phyloP scores from a whole-genome alignment of 1,140 invertebrate genomes.

The Sarcophaga bullata region DNA sequence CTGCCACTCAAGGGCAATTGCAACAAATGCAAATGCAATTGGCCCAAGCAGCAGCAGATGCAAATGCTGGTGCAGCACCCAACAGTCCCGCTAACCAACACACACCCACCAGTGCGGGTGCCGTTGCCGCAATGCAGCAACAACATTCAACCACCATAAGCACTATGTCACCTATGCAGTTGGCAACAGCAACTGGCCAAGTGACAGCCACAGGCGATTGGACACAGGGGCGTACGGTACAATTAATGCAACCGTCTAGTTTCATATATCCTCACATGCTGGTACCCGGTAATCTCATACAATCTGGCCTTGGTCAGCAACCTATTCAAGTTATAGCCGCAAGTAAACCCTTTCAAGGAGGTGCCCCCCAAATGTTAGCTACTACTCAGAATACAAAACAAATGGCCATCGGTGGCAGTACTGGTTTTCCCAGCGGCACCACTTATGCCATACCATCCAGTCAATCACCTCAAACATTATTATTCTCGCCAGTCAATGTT shows the following conservation, averaged over 20 bases:
- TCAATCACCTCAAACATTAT: constrained; percentile 80
- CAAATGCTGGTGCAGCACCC: constrained; percentile 47
- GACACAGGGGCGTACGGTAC: constrained; percentile 72
- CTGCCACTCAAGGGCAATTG: constrained; percentile 66
- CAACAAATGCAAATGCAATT: constrained; percentile 67
- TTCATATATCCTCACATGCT: constrained; percentile 82
- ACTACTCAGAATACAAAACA: constrained; percentile 74
- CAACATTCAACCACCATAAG: constrained; percentile 68
- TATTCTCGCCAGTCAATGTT: constrained; percentile 80
- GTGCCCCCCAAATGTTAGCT: constrained; percentile 81
- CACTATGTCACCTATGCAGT: constrained; percentile 67
- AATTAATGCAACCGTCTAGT: constrained; percentile 87
- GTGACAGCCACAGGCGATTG: constrained; percentile 71
- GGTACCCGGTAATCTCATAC: constrained; percentile 81
- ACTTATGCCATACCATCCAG: constrained; percentile 79
- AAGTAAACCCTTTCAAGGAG: constrained; percentile 83
- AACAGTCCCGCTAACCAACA: constrained; percentile 59
- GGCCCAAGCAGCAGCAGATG: constrained; percentile 49
- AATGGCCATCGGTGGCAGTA: constrained; percentile 69
- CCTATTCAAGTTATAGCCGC: constrained; percentile 76
- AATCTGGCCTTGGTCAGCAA: constrained; percentile 82
- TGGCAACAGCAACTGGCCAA: constrained; percentile 61
- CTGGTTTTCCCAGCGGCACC: constrained; percentile 68
- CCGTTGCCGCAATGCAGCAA: constrained; percentile 64
- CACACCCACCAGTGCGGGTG: constrained; percentile 55